Percentiles rank a stretch among this genome's conserved stretches.
phyloP scores from a whole-genome alignment of 2,797 vertebrate species.

The Prunella strophiata region DNA sequence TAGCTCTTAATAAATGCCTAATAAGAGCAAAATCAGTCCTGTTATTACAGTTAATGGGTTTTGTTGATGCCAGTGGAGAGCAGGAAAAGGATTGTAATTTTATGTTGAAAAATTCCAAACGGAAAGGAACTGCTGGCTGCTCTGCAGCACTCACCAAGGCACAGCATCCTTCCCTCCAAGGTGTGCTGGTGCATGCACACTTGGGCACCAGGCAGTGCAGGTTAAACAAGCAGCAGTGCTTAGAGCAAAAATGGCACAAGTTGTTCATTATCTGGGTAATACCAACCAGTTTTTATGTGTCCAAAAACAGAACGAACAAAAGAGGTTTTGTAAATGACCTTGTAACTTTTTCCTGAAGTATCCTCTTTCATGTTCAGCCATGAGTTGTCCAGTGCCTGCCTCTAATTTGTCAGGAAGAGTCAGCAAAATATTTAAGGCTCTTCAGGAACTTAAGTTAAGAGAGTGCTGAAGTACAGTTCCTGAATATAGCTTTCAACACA shows the following conservation, averaged over 20 bases:
- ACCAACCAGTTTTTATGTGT: neutral
- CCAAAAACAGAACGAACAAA: neutral
- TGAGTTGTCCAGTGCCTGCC: neutral
- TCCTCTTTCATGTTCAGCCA: neutral
- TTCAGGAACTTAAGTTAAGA: neutral
- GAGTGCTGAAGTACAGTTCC: neutral
- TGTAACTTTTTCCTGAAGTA: neutral
- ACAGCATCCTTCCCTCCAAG: neutral
- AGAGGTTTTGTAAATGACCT: neutral
- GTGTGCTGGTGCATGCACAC: neutral
- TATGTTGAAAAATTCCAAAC: neutral
- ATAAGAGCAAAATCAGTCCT: slow-evolving; percentile 28
- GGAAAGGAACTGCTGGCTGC: neutral
- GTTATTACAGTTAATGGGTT: slow-evolving; percentile 5
- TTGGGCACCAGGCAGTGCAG: neutral
- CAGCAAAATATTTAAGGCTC: neutral
- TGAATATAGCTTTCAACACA: neutral
- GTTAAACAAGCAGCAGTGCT: neutral
- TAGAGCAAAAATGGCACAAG: neutral
- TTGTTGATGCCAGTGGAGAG: neutral
- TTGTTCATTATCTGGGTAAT: neutral
- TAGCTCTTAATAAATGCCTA: slow-evolving; percentile 25
- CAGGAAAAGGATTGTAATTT: neutral
- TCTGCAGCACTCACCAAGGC: neutral
- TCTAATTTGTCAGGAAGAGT: neutral